Conservation (phyloP, 2,797 vertebrate genomes). For the Alfaro cultratus region DNA sequence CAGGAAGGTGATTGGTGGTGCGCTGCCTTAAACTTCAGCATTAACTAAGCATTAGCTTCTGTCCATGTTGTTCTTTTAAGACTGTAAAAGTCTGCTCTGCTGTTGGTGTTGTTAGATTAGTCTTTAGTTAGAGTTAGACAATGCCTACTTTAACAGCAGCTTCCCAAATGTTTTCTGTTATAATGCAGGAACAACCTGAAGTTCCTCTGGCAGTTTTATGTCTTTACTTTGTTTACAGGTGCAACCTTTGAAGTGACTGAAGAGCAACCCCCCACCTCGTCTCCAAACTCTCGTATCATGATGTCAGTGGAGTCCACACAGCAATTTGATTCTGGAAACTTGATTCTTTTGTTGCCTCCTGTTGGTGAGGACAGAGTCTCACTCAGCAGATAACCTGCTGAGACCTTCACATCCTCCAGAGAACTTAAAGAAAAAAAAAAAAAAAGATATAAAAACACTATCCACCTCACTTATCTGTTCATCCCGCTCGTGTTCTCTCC, state of each 20-base stretch:
- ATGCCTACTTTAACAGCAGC: background rate
- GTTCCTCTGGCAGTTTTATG: background rate
- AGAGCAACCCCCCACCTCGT: background rate
- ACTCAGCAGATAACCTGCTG: background rate
- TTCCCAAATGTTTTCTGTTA: too few species aligned
- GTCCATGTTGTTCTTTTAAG: background rate
- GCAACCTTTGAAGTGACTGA: background rate
- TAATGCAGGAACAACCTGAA: background rate
- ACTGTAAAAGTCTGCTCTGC: background rate
- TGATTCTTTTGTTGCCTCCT: background rate
- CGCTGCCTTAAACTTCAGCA: background rate
- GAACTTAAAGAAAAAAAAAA: conserved; percentile 16
- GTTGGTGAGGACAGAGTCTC: background rate
- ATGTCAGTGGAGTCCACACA: background rate
- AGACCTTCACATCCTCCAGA: background rate
- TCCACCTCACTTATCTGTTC: conserved; percentile 32
- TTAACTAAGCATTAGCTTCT: background rate
- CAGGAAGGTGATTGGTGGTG: background rate
- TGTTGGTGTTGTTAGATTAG: background rate
- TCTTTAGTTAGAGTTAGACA: background rate
- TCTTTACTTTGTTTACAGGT: background rate
- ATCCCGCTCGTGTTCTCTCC: background rate
- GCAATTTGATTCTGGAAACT: background rate
- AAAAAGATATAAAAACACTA: conserved; percentile 4
- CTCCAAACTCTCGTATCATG: background rate